A percentile compares a stretch with the other conserved stretches of the same genome.
phyloP scores from a whole-genome alignment of 1,140 invertebrate genomes.

The Zelostemma sp. region DNA sequence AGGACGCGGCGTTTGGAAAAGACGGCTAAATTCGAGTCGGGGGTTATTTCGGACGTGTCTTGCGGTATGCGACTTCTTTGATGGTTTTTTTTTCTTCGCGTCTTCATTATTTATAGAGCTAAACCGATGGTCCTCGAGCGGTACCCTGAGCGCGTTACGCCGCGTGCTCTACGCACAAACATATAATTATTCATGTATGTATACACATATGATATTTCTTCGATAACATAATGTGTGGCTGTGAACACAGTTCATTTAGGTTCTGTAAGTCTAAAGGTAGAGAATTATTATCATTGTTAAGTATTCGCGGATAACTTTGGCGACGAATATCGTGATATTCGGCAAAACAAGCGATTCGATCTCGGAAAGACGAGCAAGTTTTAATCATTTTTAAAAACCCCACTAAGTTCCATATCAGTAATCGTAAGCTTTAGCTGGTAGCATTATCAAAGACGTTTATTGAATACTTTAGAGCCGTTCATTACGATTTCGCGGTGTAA shows the following conservation, averaged over 20 bases:
- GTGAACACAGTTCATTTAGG: conserved; percentile 68
- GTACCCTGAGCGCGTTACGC: conserved; percentile 3
- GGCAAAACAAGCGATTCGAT: conserved; percentile 11
- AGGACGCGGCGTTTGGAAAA: no score
- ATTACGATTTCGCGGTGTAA: conserved; percentile 3
- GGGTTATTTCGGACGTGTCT: no score
- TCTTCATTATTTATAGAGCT: conserved; percentile 43
- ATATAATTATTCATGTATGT: conserved; percentile 44
- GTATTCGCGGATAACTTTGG: conserved; percentile 24
- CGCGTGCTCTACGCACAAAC: conserved; percentile 19
- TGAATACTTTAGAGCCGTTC: neutral
- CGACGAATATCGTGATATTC: conserved; percentile 12
- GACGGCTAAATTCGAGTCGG: no score
- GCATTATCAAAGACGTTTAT: conserved; percentile 1
- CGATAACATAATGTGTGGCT: conserved; percentile 68
- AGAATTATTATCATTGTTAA: conserved; percentile 14
- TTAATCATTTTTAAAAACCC: neutral
- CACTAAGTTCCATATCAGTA: neutral
- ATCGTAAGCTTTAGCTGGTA: neutral
- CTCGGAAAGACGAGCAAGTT: neutral
- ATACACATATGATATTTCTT: conserved; percentile 50
- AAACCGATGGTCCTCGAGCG: conserved; percentile 23
- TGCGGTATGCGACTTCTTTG: neutral
- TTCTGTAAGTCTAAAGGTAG: conserved; percentile 40
- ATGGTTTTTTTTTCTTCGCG: neutral